Percentiles rank a stretch among this genome's conserved stretches.
Conservation (phyloP, 2,888 invertebrate genomes). For the Cyclophora punctaria region DNA sequence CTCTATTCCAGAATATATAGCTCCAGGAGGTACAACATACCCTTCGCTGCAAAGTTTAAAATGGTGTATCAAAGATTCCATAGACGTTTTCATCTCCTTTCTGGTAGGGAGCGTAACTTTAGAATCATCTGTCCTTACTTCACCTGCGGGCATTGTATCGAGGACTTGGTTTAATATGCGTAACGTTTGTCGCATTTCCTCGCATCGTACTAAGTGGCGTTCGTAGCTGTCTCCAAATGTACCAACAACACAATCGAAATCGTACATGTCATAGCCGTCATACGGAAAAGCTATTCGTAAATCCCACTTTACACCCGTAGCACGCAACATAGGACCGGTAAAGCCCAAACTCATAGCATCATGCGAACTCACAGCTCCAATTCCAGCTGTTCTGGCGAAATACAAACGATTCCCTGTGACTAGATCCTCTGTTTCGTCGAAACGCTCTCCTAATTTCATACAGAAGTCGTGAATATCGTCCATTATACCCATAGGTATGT, state of each 20-base stretch:
- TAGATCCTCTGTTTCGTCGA: conserved; percentile 90
- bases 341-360: conserved; percentile 86
- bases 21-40: conserved; percentile 87
- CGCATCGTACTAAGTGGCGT: conserved; percentile 79
- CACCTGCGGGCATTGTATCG: conserved; percentile 88
- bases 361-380: conserved; percentile 82
- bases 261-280: conserved; percentile 86
- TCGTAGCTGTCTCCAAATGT: conserved; percentile 90
- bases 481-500: conserved; percentile 78
- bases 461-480: conserved; percentile 86
- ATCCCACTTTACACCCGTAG: conserved; percentile 92
- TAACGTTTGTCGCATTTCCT: conserved; percentile 85
- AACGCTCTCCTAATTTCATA: conserved; percentile 79
- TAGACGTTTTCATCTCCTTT: conserved; percentile 88
- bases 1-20: conserved; percentile 86
- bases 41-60: conserved; percentile 91
- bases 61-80: conserved; percentile 93
- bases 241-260: conserved; percentile 90
- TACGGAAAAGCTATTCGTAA: conserved; percentile 87
- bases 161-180: conserved; percentile 87
- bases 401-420: conserved; percentile 82
- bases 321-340: conserved; percentile 82
- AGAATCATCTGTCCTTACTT: conserved; percentile 85
- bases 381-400: conserved; percentile 79
- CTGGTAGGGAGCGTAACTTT: conserved; percentile 85